A percentile compares a stretch with the other conserved stretches of the same genome.
phyloP scores from a whole-genome alignment of 2,797 vertebrate genomes.

The Prionace glauca region DNA sequence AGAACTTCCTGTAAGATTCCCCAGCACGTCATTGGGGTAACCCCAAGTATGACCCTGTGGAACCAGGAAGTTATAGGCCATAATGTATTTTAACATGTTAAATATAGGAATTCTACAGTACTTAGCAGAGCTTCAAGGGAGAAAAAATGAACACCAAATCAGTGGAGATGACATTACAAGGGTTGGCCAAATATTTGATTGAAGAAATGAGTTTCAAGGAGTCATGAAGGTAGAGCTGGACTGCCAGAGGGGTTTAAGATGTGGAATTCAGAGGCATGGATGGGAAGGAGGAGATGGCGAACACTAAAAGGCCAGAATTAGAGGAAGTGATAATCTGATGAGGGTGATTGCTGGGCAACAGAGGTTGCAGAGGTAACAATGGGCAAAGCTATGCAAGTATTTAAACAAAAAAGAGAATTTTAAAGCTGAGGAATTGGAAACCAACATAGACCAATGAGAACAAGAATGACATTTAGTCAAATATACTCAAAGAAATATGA shows the following conservation, averaged over 20 bases:
- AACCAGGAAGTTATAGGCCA: not conserved
- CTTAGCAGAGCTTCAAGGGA: not conserved
- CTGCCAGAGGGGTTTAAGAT: not conserved
- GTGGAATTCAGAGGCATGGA: not conserved
- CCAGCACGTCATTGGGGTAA: too few species aligned
- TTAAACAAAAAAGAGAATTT: not conserved
- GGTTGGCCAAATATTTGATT: not conserved
- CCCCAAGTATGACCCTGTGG: too few species aligned
- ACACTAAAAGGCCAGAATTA: not conserved
- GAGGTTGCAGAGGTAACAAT: not conserved
- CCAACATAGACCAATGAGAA: not conserved
- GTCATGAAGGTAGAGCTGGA: not conserved
- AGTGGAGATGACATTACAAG: not conserved
- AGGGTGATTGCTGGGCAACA: not conserved
- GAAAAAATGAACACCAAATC: not conserved
- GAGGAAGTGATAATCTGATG: not conserved
- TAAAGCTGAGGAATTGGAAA: not conserved
- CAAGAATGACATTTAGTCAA: not conserved
- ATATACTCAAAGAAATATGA: not conserved
- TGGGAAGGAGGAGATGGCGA: too few species aligned
- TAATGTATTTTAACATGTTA: not conserved
- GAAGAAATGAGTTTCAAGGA: not conserved
- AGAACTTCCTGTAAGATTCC: too few species aligned
- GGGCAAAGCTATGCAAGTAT: not conserved
- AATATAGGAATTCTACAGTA: not conserved